Conservation (phyloP, 1,140 invertebrate genomes). For the Drosophila novamexicana region DNA sequence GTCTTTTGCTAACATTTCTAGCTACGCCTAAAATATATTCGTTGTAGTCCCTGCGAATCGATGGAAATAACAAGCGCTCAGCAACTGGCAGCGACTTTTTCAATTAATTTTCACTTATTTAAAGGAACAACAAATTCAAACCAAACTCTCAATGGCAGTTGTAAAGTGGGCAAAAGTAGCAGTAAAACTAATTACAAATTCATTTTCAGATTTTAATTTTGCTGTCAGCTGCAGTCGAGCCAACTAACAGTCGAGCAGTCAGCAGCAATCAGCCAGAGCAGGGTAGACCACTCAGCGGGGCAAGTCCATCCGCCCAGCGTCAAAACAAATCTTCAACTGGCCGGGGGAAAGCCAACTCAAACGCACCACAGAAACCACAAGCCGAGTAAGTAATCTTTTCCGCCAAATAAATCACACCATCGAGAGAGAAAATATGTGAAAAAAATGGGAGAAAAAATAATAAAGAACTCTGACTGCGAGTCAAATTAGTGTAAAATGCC, state of each 20-base stretch:
- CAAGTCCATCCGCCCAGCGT: constrained; percentile 19
- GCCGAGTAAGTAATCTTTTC: constrained; percentile 82
- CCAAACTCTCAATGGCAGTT: constrained; percentile 50
- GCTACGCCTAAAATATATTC: constrained; percentile 17
- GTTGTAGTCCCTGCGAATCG: constrained; percentile 22
- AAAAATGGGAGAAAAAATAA: constrained; percentile 14
- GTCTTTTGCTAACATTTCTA: neutral
- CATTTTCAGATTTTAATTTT: constrained; percentile 80
- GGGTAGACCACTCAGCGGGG: constrained; percentile 17
- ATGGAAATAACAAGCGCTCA: constrained; percentile 42
- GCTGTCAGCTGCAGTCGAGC: constrained; percentile 68
- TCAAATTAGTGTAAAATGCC: constrained; percentile 81
- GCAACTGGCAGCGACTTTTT: constrained; percentile 66
- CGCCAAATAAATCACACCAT: constrained; percentile 84
- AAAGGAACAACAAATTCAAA: constrained; percentile 21
- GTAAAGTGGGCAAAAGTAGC: constrained; percentile 59
- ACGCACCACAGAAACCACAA: constrained; percentile 50
- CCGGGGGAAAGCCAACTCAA: constrained; percentile 12
- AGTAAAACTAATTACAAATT: constrained; percentile 84
- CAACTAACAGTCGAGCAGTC: constrained; percentile 33
- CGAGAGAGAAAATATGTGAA: constrained; percentile 27
- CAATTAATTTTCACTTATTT: constrained; percentile 70
- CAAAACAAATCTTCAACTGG: constrained; percentile 52
- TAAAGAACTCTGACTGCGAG: constrained; percentile 52
- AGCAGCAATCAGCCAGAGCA: constrained; percentile 23